Base-by-base conservation (phyloP, 2,113 vertebrate species). In the Anas platyrhynchos region DNA sequence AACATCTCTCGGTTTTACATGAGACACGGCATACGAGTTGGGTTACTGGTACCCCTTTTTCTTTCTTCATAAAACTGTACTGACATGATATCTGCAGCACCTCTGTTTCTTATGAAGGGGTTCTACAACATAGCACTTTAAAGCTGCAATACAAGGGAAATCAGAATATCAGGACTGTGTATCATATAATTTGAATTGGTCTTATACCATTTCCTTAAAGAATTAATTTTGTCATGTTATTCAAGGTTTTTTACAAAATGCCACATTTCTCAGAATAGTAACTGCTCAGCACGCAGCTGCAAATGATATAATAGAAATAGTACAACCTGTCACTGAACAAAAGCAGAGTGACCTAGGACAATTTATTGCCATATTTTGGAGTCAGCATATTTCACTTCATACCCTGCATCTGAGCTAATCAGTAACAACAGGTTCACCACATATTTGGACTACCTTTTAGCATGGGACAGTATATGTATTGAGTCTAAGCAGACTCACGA, bases 61-160 rank as follows among this genome's bases (percentile, higher is more conserved):
- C 52, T 81, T 72, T 73, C 92, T 94, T 66, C 84, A 38, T 5
- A n/a, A 89, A 83, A 83, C 91, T 73, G 44, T 72, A 96, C 94
- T 80, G 95, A 91, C 95, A 80, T 16, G 73, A 86, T 38, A 61
- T 92, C 93, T 97, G 96, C 96, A 97, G 97, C 97, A 97, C 97
- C 96, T 89, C 97, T 95, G 90, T 13, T 95, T 73, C 97, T 96
- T 95, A 94, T 55, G n/a, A 97, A 96, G 85, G 95, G 92, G 75
- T 92, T 93, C 95, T 94, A 94, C 94, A 97, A 93, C 16, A 95
- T 54, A 96, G 95, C 97, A 96, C 97, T 98, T 98, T 98, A 98
- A 98, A 98, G 98, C 98, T 98, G 98, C 98, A 98, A 98, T 98
- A 98, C 98, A 98, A 98, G 94, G 91, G 91, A 73, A 46, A 44